Evolutionary conservation across 1,140 invertebrate genomes (phyloP), one percentile per base, ranked within the genome.

Genomic region (Drosophila parvula): DNA sequence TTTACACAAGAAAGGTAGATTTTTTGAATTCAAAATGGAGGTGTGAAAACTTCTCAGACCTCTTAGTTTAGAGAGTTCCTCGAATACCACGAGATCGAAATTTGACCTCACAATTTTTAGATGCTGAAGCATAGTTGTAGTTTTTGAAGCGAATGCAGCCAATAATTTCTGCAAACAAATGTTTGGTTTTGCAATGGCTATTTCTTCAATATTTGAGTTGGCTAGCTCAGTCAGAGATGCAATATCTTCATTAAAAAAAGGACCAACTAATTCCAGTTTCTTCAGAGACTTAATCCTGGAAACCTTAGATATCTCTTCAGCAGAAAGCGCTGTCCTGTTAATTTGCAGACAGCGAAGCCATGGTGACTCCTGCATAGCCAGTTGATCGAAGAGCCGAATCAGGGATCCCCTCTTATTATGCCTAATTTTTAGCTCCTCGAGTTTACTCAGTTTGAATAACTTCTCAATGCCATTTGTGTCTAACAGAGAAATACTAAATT

Each of bases 381-480:
- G 18, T 12, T 44, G 43, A 3, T 44, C 43, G 43, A 44, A 5
- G 43, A 22, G 18, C 2, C 22, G 11, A 18, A 44, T 10, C 43
- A 44, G 18, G 18, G 43, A 18, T 44, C 43, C 55, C 5, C 9
- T 10, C 18, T 8, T 12, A 30, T 10, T 44, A 7, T 44, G 16
- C 1, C 0, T 32, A n/a, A 18, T 14, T 9, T 16, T 44, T 12
- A 59, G 18, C 9, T 47, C 41, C 41, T 47, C 41, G 8, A 59
- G 28, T 7, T 47, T 30, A 1, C 1, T 34, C 4, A 59, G 12
- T 6, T 22, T 12, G n/a, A 40, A 41, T 14, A 59, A 22, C 14
- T 59, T 16, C 28, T 59, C 28, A 59, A 59, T 32, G 11, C 56
- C 56, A 32, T 3, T 14, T 22, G 28, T 10, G 22, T 44, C 43